A percentile compares a stretch with the other conserved stretches of the same genome.
These are phyloP conservation scores for Sisor rabdophorus DNA, from an alignment of 2,113 vertebrate genomes.

Conservation along the genomic window DNA sequence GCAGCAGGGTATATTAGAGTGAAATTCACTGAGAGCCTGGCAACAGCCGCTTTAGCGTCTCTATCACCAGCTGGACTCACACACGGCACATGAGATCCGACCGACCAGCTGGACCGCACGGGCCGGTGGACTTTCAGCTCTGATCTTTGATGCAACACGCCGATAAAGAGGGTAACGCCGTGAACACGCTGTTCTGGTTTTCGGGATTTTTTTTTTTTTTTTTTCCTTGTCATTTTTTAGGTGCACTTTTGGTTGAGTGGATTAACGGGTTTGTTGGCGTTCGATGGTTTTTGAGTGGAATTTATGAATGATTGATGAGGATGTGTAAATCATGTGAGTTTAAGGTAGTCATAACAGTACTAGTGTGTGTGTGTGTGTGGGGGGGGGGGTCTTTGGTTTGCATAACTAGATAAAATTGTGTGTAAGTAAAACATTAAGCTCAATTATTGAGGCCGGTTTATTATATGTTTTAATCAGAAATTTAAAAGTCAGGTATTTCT, in stretches of 20 bases:
- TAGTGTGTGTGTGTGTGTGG: neutral
- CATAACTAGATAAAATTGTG: neutral
- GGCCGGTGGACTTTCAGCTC: constrained; percentile 28
- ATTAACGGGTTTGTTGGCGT: neutral
- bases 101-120: constrained; percentile 29
- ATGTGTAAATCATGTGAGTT: neutral
- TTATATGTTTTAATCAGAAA: neutral
- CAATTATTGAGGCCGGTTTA: neutral
- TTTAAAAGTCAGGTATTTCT: neutral
- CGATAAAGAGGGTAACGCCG: constrained; percentile 42
- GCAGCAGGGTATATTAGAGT: constrained; percentile 46
- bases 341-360: neutral
- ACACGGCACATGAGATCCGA: constrained; percentile 26
- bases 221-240: neutral
- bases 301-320: neutral
- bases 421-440: neutral
- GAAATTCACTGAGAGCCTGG: constrained; percentile 44
- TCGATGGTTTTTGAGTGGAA: neutral
- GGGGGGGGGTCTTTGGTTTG: too few species aligned
- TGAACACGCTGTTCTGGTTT: constrained; percentile 20
- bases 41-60: constrained; percentile 43
- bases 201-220: neutral
- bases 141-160: constrained; percentile 44
- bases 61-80: constrained; percentile 25
- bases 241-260: neutral